Conservation (phyloP, 2,113 vertebrate species). For the Eclectus roratus region DNA sequence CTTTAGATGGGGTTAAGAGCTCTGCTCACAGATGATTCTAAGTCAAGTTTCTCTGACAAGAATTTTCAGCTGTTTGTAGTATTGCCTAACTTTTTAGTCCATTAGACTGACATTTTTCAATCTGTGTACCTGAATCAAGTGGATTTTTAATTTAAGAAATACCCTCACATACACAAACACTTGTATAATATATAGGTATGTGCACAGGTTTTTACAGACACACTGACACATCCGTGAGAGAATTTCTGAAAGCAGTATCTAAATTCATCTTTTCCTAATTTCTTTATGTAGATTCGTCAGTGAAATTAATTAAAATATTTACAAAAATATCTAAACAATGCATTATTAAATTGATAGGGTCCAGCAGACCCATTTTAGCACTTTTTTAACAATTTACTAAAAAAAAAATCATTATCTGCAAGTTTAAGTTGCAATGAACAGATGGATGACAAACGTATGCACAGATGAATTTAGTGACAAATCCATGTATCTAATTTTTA, state of each 20-base stretch:
- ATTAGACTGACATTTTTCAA: not conserved
- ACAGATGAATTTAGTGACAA: slow-evolving; percentile 68
- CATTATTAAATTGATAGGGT: slow-evolving; percentile 31
- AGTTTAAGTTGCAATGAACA: slow-evolving; percentile 63
- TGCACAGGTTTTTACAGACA: not conserved
- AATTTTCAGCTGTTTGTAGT: not conserved
- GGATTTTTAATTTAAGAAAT: not conserved
- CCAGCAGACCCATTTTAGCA: slow-evolving; percentile 48
- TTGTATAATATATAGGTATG: not conserved
- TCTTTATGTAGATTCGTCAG: not conserved
- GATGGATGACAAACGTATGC: slow-evolving; percentile 69
- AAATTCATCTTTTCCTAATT: not conserved
- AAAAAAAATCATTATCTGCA: slow-evolving; percentile 34
- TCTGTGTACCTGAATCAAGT: not conserved
- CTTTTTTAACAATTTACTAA: slow-evolving; percentile 49
- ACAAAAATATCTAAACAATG: slow-evolving; percentile 37
- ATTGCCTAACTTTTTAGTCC: not conserved
- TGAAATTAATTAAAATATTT: slow-evolving; percentile 29
- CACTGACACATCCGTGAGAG: not conserved
- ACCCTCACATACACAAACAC: not conserved
- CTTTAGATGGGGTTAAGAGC: not conserved
- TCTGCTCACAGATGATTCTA: not conserved
- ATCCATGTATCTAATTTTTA: slow-evolving; percentile 66
- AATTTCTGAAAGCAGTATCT: not conserved
- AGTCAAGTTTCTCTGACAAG: not conserved